phyloP scores from a whole-genome alignment of 2,113 vertebrate genomes.

The Psittacula cyanocephala region DNA sequence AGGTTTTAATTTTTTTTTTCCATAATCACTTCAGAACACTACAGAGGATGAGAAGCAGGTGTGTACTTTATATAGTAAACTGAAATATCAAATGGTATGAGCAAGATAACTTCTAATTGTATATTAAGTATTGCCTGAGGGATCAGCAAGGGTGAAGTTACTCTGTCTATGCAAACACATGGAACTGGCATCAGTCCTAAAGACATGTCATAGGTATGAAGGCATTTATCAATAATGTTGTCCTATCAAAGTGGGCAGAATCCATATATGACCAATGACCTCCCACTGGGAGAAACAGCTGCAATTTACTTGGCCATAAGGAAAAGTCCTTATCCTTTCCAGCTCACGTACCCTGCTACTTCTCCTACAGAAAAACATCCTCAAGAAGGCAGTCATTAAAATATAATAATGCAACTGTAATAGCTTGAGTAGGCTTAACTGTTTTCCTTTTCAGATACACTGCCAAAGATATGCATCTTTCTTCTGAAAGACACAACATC shows the following conservation, averaged over 20 bases:
- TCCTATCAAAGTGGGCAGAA: background rate
- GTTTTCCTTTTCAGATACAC: background rate
- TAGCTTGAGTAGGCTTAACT: background rate
- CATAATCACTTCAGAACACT: background rate
- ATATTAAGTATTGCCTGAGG: slow-evolving; percentile 10
- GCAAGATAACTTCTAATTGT: slow-evolving; percentile 22
- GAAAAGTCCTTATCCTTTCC: background rate
- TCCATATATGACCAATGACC: background rate
- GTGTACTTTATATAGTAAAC: background rate
- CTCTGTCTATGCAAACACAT: background rate
- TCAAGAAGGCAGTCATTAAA: background rate
- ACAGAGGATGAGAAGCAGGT: background rate
- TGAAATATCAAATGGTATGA: slow-evolving; percentile 13
- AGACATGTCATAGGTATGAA: background rate
- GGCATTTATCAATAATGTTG: slow-evolving; percentile 16
- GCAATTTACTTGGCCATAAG: background rate
- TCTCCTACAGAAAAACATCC: background rate
- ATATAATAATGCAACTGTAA: background rate
- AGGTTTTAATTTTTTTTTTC: background rate
- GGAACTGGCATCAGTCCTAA: slow-evolving; percentile 22
- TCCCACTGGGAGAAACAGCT: background rate
- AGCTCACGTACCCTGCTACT: background rate
- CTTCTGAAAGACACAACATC: background rate
- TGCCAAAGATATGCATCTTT: background rate
- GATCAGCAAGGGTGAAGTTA: slow-evolving; percentile 33